Base-by-base conservation (phyloP, 2,888 invertebrate species). In the Chironomus riparius region DNA sequence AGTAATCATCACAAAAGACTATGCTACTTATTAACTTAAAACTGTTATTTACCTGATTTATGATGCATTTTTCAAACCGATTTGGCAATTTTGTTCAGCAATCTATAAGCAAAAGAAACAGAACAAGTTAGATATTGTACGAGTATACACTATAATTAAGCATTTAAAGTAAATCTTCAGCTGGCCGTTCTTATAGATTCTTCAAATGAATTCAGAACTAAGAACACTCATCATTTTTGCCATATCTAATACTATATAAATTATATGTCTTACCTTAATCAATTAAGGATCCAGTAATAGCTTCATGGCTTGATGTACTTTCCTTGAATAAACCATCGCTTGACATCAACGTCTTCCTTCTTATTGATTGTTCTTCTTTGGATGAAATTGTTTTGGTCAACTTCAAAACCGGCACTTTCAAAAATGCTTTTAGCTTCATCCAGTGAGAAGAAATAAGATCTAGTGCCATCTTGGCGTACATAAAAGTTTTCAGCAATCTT, bases 391-490 rank as follows among this genome's bases (percentile, higher is more conserved):
- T 91, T 92, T 76, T 85, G 85, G 0, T 89, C 78, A 1, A 90
- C 85, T 79, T 89, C 85, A 83, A 95, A 97, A 0, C 95, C 95
- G 77, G 86, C 87, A 6, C 86, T 83, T 4, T 81, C 81, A 81
- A 95, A 93, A 12, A 97, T 78, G 4, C 86, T 81, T 0, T 83
- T 82, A 0, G 96, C 81, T 81, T 92, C 90, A 61, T 93, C 91
- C 79, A 88, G 85, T 0, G 91, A 88, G 81, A 94, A 95, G 80
- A 92, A 95, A 81, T 93, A 95, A 78, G 91, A 90, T 79, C 96
- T 89, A 0, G 98, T 98, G 0, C 97, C 97, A 88, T 99, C 98
- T 83, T 98, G 98, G 18, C 98, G 86, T 87, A 95, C 93, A 82
- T 98, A 99, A 79, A 97, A 93, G 82, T 96, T 94, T 3, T 98